Conservation (phyloP, 2,113 vertebrate species). For the Urocolius indicus region DNA sequence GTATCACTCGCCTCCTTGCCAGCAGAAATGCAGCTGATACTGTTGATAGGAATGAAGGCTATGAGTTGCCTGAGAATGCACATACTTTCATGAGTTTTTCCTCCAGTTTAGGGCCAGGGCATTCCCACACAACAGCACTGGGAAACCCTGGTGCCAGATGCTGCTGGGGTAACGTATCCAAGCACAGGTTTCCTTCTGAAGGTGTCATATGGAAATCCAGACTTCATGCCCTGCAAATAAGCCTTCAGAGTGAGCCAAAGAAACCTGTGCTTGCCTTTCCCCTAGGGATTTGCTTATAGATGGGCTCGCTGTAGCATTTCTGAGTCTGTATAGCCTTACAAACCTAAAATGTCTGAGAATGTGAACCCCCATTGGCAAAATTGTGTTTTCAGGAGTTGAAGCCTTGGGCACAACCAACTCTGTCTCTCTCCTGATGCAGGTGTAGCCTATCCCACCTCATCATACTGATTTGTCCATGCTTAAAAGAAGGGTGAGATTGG, state of each 20-base stretch:
- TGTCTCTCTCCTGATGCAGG: no score
- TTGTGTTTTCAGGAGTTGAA: not conserved
- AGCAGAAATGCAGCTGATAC: not conserved
- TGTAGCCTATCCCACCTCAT: accelerated
- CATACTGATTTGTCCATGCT: not conserved
- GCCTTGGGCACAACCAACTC: not conserved
- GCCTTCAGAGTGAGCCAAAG: not conserved
- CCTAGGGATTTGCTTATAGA: accelerated
- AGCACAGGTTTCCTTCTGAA: not conserved
- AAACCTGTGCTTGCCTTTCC: not conserved
- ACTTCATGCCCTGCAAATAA: not conserved
- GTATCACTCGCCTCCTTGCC: accelerated
- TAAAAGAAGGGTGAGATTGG: accelerated
- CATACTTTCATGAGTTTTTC: not conserved
- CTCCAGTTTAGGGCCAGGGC: not conserved
- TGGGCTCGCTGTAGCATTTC: not conserved
- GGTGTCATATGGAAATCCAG: not conserved
- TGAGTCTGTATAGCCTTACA: not conserved
- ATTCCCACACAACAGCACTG: accelerated
- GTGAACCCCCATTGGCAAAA: accelerated
- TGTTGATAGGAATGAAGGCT: not conserved
- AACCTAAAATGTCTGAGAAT: not conserved
- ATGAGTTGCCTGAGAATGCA: not conserved
- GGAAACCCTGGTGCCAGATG: not conserved
- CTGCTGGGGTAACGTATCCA: accelerated